Base-by-base conservation (phyloP, 2,888 invertebrate species). In the Metopia argyrocephala region DNA sequence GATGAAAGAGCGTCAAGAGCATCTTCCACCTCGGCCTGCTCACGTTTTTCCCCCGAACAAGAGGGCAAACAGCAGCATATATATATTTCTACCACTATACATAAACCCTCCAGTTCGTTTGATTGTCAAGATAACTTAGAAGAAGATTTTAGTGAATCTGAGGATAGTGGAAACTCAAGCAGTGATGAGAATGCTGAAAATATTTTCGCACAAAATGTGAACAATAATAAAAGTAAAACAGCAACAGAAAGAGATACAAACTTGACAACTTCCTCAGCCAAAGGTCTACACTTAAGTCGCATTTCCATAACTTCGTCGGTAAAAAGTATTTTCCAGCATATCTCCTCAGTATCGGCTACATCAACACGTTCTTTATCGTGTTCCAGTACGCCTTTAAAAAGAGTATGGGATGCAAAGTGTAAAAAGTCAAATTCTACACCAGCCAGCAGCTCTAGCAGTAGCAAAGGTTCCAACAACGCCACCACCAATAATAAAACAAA, bases 321-420 rank as follows among this genome's bases (percentile, higher is more conserved):
- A 50, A 92, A 93, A 64, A 93, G 93, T 74, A 94, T 94, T 28
- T 93, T 95, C 85, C 93, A 94, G 87, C 94, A 92, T 85, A 90
- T 95, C 64, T 84, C 85, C 25, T 80, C 84, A 4, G 92, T 93
- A 27, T 93, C 94, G 0, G 92, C 91, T 84, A 91, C 93, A 50
- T 91, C 93, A 0, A 91, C 92, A 5, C 92, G 94, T 46, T 94
- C 94, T 0, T 92, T 93, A 59, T 94, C 94, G 75, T 93, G 93
- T 88, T 93, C 92, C 76, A 93, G 92, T 68, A 91, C 91, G 12
- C 90, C 90, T 7, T 76, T 87, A 20, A 86, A 87, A 3, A 84
- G 86, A 20, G 74, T 83, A 21, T 82, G 86, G 78, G 83, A 84
- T 54, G 52, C 75, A 2, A 83, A 82, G 28, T 70, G 64, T 54